These are phyloP conservation scores for Patiria miniata DNA, from an alignment of 35 echinoderm and acorn worm genomes.

Conservation along the genomic window DNA sequence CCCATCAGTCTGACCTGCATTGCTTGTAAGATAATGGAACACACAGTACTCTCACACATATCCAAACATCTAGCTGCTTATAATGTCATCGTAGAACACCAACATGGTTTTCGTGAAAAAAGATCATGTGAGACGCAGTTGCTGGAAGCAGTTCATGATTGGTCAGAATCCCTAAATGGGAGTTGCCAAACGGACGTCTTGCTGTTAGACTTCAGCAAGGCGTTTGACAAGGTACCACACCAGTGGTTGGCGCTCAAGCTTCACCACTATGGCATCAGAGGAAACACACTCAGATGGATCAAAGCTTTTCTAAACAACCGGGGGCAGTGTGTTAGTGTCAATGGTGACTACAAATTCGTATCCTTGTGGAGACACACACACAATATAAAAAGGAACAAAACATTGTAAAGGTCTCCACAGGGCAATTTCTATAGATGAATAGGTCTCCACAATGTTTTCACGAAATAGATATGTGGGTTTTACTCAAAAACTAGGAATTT, in stretches of 20 bases:
- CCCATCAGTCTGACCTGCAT: conserved; percentile 41
- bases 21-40: conserved; percentile 54
- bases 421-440: too few species aligned
- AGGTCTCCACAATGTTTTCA: too few species aligned
- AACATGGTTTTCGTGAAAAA: conserved; percentile 52
- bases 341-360: too few species aligned
- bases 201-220: conserved; percentile 62
- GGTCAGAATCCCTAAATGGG: conserved; percentile 21
- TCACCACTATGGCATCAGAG: conserved; percentile 36
- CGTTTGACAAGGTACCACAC: conserved; percentile 66
- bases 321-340: conserved; percentile 40
- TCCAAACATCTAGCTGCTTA: conserved; percentile 43
- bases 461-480: too few species aligned
- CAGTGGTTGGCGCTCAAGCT: conserved; percentile 49
- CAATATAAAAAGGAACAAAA: too few species aligned
- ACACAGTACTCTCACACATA: conserved; percentile 26
- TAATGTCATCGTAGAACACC: conserved; percentile 33
- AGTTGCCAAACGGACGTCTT: conserved; percentile 38
- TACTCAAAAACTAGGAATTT: too few species aligned
- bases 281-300: conserved; percentile 54
- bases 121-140: conserved; percentile 65
- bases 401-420: too few species aligned
- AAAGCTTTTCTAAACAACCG: conserved; percentile 37
- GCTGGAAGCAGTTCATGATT: conserved; percentile 36
- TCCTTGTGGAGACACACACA: too few species aligned